Percentiles rank a stretch among this genome's conserved stretches.
Conservation (phyloP, 2,888 invertebrate species). For the Erynnis tages region DNA sequence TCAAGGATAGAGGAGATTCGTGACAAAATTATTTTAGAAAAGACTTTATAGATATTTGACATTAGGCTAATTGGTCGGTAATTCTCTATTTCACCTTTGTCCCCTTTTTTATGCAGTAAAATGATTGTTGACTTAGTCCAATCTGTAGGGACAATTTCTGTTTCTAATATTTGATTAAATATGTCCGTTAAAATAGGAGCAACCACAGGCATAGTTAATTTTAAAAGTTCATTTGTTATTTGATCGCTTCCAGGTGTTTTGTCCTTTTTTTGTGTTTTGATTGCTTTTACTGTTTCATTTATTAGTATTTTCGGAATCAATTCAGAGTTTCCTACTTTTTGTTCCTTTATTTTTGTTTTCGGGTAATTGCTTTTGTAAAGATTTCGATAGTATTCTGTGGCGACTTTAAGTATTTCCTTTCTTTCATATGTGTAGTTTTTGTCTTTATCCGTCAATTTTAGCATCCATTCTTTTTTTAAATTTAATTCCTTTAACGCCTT, state of each 20-base stretch:
- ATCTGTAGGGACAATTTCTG: conserved; percentile 16
- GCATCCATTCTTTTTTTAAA: conserved; percentile 23
- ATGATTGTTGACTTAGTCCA: conserved; percentile 27
- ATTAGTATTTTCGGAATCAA: conserved; percentile 28
- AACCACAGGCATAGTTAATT: not conserved
- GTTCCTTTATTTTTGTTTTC: conserved; percentile 2
- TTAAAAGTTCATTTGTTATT: conserved; percentile 20
- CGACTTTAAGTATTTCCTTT: conserved; percentile 15
- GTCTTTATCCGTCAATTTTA: conserved; percentile 15
- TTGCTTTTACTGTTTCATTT: conserved; percentile 32
- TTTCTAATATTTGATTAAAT: conserved; percentile 24
- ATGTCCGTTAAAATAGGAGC: conserved; percentile 9
- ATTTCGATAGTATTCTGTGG: conserved; percentile 10
- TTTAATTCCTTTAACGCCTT: conserved; percentile 33
- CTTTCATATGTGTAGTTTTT: conserved; percentile 1
- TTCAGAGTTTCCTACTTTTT: conserved; percentile 4
- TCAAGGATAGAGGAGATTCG: conserved; percentile 28
- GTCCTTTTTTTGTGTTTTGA: conserved; percentile 6
- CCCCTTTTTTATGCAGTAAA: conserved; percentile 29
- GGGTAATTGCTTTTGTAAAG: conserved; percentile 12
- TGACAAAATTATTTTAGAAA: conserved; percentile 30
- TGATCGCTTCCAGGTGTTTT: conserved; percentile 25
- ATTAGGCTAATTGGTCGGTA: conserved; percentile 32
- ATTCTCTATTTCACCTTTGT: conserved; percentile 27
- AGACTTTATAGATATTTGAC: conserved; percentile 31